Evolutionary conservation across 2,113 vertebrate species (phyloP).

Genomic region (Quiscalus mexicanus): DNA sequence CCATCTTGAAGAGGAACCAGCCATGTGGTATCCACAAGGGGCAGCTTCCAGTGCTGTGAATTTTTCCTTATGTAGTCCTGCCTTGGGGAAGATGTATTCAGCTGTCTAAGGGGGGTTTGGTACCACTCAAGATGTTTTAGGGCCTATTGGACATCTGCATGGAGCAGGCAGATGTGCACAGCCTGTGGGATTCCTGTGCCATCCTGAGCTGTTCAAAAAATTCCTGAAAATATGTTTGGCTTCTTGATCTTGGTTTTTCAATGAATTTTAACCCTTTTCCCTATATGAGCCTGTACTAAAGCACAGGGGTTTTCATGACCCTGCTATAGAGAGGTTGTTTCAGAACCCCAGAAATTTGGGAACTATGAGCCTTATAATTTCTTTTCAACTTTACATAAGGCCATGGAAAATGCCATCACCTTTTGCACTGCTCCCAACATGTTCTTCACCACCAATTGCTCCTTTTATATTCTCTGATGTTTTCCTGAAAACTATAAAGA

Average conservation of each 20-base stretch:
- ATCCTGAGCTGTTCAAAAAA: not conserved
- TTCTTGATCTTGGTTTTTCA: not conserved
- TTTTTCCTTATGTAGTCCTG: not conserved
- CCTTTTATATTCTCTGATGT: not conserved
- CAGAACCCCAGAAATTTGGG: not conserved
- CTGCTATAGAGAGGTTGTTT: not conserved
- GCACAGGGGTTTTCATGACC: accelerated
- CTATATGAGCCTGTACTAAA: not conserved
- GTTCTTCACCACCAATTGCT: not conserved
- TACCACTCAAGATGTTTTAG: not conserved
- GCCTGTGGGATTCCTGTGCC: not conserved
- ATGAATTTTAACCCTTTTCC: not conserved
- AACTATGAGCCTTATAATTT: not conserved
- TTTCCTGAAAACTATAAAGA: not conserved
- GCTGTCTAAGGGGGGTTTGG: not conserved
- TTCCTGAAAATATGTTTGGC: not conserved
- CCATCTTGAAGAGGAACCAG: too few species aligned
- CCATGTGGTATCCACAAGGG: too few species aligned
- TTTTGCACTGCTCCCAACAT: not conserved
- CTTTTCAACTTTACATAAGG: not conserved
- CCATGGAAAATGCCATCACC: not conserved
- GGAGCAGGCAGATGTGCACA: not conserved
- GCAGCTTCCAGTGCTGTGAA: too few species aligned
- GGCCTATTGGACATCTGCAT: not conserved
- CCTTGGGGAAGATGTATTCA: not conserved